Evolutionary conservation across 2,113 vertebrate genomes (phyloP).

Genomic region (Hippopotamus amphibius): DNA sequence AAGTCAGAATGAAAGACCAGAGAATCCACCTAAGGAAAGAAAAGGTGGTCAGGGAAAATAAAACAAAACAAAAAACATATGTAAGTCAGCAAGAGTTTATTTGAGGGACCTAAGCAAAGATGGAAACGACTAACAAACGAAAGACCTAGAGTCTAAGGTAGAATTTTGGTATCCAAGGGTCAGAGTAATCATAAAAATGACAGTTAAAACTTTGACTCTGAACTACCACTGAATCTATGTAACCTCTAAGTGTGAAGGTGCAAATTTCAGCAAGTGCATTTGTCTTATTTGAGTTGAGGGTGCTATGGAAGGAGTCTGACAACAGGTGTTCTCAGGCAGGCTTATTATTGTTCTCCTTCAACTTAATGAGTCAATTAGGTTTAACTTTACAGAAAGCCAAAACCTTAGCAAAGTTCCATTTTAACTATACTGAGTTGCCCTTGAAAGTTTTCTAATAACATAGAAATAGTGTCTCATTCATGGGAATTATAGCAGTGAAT

Average conservation of each 20-base stretch:
- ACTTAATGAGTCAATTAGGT: not conserved
- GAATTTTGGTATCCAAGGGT: not conserved
- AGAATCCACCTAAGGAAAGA: not conserved
- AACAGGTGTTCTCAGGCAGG: not conserved
- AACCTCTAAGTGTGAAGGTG: not conserved
- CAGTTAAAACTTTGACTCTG: not conserved
- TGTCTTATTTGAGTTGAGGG: not conserved
- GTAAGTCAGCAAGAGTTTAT: not conserved
- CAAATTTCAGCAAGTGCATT: not conserved
- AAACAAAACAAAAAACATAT: not conserved
- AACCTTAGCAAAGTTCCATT: slow-evolving; percentile 77
- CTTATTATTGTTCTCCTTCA: not conserved
- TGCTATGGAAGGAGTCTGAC: not conserved
- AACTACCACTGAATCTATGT: not conserved
- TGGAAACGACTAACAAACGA: not conserved
- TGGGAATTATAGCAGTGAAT: slow-evolving; percentile 81
- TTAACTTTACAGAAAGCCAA: slow-evolving; percentile 68
- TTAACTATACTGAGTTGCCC: slow-evolving; percentile 73
- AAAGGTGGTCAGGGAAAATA: not conserved
- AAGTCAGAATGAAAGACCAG: not conserved
- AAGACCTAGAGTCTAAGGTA: not conserved
- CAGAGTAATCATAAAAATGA: not conserved
- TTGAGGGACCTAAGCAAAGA: not conserved
- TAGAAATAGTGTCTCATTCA: slow-evolving; percentile 75
- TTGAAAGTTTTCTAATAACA: slow-evolving; percentile 85